Evolutionary conservation across 2,797 vertebrate species (phyloP).

Genomic region (Enoplosus armatus): DNA sequence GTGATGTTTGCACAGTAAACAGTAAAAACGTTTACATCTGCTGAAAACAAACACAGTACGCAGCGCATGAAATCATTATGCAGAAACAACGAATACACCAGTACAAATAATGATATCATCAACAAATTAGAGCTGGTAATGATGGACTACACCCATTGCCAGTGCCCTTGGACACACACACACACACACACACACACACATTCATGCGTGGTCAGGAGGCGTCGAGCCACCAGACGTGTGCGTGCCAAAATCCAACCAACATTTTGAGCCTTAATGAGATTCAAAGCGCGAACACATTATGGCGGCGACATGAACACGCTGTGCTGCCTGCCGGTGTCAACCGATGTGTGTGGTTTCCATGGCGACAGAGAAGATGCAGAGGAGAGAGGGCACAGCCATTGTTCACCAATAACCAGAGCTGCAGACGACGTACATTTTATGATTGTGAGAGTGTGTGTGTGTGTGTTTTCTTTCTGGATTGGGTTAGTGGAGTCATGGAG

Average conservation of each 20-base stretch:
- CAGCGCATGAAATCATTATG: slow-evolving; percentile 5
- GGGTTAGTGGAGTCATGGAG: slow-evolving; percentile 50
- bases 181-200: slow-evolving; percentile 26
- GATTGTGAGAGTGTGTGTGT: background rate
- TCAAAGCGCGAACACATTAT: slow-evolving; percentile 40
- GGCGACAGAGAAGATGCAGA: slow-evolving; percentile 57
- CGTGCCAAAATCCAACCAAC: slow-evolving; percentile 43
- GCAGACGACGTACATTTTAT: slow-evolving; percentile 5
- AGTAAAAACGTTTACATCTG: slow-evolving; percentile 9
- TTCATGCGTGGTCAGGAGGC: background rate
- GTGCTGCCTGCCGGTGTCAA: slow-evolving; percentile 46
- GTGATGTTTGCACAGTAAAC: slow-evolving; percentile 13
- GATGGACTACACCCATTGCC: slow-evolving; percentile 31
- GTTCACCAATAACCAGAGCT: slow-evolving; percentile 44
- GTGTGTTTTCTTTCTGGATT: slow-evolving; percentile 5
- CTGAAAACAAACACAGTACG: slow-evolving; percentile 1
- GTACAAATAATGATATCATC: slow-evolving; percentile 49
- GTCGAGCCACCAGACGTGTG: background rate
- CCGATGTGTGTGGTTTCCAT: slow-evolving; percentile 71
- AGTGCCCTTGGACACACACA: slow-evolving; percentile 1
- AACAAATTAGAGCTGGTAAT: slow-evolving; percentile 34
- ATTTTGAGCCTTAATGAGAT: slow-evolving; percentile 54
- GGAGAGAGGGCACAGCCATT: slow-evolving; percentile 43
- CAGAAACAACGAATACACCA: slow-evolving; percentile 38
- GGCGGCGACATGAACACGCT: slow-evolving; percentile 48